Evolutionary conservation across 35 echinoderm and acorn worm species (phyloP).

Genomic region (Ophioderma brevispina): DNA sequence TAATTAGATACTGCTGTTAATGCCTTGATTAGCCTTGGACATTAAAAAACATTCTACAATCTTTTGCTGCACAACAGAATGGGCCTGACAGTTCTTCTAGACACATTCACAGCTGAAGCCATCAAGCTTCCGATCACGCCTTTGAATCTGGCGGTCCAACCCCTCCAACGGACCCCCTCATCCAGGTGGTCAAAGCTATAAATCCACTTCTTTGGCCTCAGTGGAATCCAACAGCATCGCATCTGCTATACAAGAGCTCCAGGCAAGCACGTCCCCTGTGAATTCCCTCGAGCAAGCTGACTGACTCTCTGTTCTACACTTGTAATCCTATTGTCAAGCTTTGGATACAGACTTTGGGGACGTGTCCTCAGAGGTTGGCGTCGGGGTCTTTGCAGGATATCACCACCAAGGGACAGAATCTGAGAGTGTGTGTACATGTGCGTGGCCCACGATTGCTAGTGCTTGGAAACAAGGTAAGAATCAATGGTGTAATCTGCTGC

Average conservation of each 20-base stretch:
- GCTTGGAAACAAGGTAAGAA: conserved; percentile 79
- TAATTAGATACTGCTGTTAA: too few species aligned
- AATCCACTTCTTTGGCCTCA: conserved; percentile 78
- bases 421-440: conserved; percentile 66
- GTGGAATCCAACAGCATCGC: conserved; percentile 89
- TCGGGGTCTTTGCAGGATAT: conserved; percentile 58
- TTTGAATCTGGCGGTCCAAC: conserved; percentile 41
- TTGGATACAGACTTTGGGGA: conserved; percentile 93
- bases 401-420: conserved; percentile 61
- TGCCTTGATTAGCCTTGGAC: too few species aligned
- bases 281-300: not conserved
- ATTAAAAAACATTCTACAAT: too few species aligned
- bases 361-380: not conserved
- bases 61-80: conserved; percentile 29
- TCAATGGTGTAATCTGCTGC: not conserved
- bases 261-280: not conserved
- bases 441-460: conserved; percentile 72
- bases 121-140: conserved; percentile 71
- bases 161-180: conserved; percentile 46
- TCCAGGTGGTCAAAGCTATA: conserved; percentile 92
- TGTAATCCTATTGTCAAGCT: conserved; percentile 86
- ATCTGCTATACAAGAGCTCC: conserved; percentile 16
- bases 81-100: conserved; percentile 79
- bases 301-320: conserved; percentile 61
- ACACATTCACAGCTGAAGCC: conserved; percentile 73